Base-by-base conservation (phyloP, 2,113 vertebrate species). In the Cyprinodon brontotheroides region DNA sequence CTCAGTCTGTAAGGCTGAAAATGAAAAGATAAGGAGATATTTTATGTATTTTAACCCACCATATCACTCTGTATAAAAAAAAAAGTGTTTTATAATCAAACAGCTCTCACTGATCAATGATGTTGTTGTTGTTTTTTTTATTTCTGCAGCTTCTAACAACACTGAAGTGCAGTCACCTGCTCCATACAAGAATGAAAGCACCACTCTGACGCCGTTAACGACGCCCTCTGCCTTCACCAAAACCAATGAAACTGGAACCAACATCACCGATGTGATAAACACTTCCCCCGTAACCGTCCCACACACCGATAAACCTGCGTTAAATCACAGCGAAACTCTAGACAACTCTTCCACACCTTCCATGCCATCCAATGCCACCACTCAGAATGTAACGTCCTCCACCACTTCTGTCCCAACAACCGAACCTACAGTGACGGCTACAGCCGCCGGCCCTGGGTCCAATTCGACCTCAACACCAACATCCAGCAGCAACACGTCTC, bases 121-220 rank as follows among this genome's bases (percentile, higher is more conserved):
- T 3, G 3, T 64, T 68, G 0, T 71, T 29, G 12, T 71, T 29
- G 12, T 29, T 29, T 29, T 57, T 20, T 78, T 11, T 82, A 53
- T 84, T 47, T 79, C 66, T 64, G 41, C 38, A 92, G 88, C 4
- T 6, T 45, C 79, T 12, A 2, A 12, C 53, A 13, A 4, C 0
- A 1, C 3, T 39, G 2, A 0, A 47, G 20, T 10, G n/a, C 47
- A 13, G 8, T 1, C 17, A 3, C 3, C 7, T 0, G 6, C 20
- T 60, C 57, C 50, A 37, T 17, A 50, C 39, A 66, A 20, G 0
- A 59, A 2, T 7, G 7, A 0, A 14, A 80, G 39, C 59, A 57
- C 84, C 11, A 11, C 50, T n/a, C 37, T 13, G 36, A 0, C 2
- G 0, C 50, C 62, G 38, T 4, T 29, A 4, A 45, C 57, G 40